Base-by-base conservation (phyloP, 2,797 vertebrate genomes). In the Semotilus atromaculatus region DNA sequence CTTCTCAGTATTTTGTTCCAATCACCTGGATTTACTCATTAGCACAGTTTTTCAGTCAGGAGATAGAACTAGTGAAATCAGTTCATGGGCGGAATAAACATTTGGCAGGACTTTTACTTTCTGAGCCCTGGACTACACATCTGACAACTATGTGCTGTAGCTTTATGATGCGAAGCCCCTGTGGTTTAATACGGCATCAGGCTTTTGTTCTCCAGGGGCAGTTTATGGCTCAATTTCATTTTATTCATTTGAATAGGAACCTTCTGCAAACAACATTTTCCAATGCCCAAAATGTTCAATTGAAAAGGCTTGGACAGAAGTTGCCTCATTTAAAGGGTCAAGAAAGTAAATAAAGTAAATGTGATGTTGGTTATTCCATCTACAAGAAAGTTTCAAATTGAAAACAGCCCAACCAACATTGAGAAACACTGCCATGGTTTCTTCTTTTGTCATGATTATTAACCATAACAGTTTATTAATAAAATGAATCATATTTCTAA, bases 171-270 rank as follows among this genome's bases (percentile, higher is more conserved):
- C 38, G 29, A 72, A 64, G 76, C 10, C 43, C 29, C 36, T 36
- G 71, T 71, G 68, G 68, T 79, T 89, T 86, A 71, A 79, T 83
- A 31, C 60, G 40, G 58, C 3, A 10, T 82, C 82, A 82, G 75
- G 84, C 79, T 83, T 77, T 84, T 85, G 23, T 68, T 74, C 86
- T 89, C 67, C 76, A 58, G 83, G 87, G 80, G 84, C 76, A 91
- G 85, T 92, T 89, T 90, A 83, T 88, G 72, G 71, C 87, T 78
- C 82, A 86, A 90, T 90, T 87, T 88, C 16, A 88, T 62, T 86
- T 60, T 68, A 83, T 81, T 86, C 68, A 83, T 66, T 83, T 91
- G 85, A 86, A 84, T 81, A 58, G 80, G 91, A 80, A 89, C 83
- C 77, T 21, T 82, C 86, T 73, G 87, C 51, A 85, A 82, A 55